Evolutionary conservation across 2,113 vertebrate genomes (phyloP).

Genomic region (Osmerus eperlanus): DNA sequence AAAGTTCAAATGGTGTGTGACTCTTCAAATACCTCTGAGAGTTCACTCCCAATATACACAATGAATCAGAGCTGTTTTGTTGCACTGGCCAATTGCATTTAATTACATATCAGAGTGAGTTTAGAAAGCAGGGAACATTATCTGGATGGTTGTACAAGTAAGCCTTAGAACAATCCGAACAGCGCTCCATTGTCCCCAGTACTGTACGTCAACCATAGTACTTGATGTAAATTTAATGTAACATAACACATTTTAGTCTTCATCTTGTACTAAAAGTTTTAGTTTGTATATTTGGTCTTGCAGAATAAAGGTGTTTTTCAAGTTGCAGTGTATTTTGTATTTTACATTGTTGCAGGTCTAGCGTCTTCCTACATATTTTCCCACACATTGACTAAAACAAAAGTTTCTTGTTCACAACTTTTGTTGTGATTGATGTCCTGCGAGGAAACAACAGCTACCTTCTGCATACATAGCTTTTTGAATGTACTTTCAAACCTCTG

Average conservation of each 20-base stretch:
- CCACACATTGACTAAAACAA: not conserved
- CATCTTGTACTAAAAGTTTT: constrained; percentile 17
- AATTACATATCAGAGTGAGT: not conserved
- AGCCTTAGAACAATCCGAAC: not conserved
- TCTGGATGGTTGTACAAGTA: not conserved
- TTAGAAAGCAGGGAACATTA: not conserved
- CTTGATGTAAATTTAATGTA: not conserved
- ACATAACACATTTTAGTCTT: not conserved
- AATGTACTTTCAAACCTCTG: too few species aligned
- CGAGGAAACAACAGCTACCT: too few species aligned
- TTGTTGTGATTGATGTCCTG: too few species aligned
- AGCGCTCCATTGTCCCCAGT: too few species aligned
- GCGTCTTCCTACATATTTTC: not conserved
- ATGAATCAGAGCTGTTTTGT: too few species aligned
- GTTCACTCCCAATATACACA: not conserved
- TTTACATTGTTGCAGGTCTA: not conserved
- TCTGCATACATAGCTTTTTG: too few species aligned
- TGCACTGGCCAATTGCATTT: not conserved
- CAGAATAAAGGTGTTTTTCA: constrained; percentile 38
- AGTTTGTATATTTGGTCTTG: not conserved
- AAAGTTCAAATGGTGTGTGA: not conserved
- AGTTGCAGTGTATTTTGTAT: not conserved
- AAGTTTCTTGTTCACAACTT: too few species aligned
- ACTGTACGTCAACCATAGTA: not conserved
- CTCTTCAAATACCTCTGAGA: not conserved